phyloP scores from a whole-genome alignment of 2,888 invertebrate genomes.

The Noctua janthina region DNA sequence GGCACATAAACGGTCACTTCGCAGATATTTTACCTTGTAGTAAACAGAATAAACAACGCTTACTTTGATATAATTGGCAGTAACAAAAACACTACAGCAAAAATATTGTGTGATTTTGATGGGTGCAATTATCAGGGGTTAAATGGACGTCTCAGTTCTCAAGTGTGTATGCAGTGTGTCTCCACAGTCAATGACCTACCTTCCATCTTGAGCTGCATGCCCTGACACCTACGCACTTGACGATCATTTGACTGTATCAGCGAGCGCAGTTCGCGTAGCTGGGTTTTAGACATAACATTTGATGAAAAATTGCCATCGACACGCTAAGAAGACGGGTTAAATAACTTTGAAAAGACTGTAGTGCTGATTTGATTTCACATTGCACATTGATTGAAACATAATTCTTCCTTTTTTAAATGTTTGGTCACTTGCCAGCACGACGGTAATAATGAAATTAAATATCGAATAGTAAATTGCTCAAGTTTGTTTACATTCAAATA shows the following conservation, averaged over 20 bases:
- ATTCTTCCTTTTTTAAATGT: not conserved
- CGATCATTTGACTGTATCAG: too few species aligned
- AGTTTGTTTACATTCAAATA: not conserved
- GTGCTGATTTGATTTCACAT: not conserved
- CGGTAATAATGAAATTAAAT: not conserved
- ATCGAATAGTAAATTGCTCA: not conserved
- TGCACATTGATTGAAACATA: conserved; percentile 1
- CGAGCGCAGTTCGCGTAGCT: too few species aligned
- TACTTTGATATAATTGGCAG: not conserved
- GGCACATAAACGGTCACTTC: not conserved
- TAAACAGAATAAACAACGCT: not conserved
- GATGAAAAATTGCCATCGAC: not conserved
- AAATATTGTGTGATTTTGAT: not conserved
- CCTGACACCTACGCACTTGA: too few species aligned
- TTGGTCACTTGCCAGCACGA: too few species aligned
- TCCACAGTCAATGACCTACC: too few species aligned
- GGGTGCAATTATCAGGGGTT: not conserved
- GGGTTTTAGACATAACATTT: not conserved
- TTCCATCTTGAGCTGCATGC: too few species aligned
- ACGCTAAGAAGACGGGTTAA: not conserved
- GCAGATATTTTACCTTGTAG: not conserved
- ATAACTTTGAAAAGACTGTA: not conserved
- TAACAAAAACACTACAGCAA: not conserved
- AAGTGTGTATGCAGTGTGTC: too few species aligned
- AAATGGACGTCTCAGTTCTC: too few species aligned